Evolutionary conservation across 1,140 invertebrate species (phyloP).

Genomic region (Colletes gigas): DNA sequence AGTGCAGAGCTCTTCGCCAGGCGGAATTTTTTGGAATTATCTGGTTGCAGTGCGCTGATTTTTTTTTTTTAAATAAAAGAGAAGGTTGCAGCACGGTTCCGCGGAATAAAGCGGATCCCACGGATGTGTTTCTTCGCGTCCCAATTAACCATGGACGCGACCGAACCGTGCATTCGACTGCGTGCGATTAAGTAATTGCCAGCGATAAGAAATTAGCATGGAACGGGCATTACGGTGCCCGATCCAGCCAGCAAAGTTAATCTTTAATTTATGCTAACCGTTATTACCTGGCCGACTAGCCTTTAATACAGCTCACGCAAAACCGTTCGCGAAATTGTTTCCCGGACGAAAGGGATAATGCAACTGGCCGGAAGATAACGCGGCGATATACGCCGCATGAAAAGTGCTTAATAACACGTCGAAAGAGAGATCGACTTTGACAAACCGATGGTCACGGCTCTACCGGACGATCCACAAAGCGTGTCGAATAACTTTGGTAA

Average conservation of each 20-base stretch:
- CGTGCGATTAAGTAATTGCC: conserved; percentile 58
- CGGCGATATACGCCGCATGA: neutral
- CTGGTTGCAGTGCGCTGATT: too few species aligned
- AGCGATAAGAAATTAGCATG: conserved; percentile 63
- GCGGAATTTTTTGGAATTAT: neutral
- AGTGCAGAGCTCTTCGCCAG: too few species aligned
- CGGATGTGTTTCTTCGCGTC: conserved; percentile 11
- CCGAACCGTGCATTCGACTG: conserved; percentile 37
- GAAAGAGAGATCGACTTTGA: neutral
- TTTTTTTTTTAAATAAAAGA: neutral
- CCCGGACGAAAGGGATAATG: conserved; percentile 52
- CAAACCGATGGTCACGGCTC: neutral
- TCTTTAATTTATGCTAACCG: conserved; percentile 64
- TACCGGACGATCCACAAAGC: neutral
- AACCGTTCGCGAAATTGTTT: conserved; percentile 51
- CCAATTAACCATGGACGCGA: conserved; percentile 25
- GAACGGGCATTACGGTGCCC: conserved; percentile 49
- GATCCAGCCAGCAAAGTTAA: conserved; percentile 49
- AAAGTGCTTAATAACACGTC: neutral
- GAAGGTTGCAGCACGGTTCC: neutral
- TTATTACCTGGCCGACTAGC: conserved; percentile 52
- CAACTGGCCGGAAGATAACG: conserved; percentile 32
- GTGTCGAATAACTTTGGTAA: neutral
- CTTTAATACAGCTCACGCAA: conserved; percentile 54
- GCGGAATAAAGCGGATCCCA: neutral